Conservation (phyloP, 2,797 vertebrate genomes). For the Lycodopsis pacificus region DNA sequence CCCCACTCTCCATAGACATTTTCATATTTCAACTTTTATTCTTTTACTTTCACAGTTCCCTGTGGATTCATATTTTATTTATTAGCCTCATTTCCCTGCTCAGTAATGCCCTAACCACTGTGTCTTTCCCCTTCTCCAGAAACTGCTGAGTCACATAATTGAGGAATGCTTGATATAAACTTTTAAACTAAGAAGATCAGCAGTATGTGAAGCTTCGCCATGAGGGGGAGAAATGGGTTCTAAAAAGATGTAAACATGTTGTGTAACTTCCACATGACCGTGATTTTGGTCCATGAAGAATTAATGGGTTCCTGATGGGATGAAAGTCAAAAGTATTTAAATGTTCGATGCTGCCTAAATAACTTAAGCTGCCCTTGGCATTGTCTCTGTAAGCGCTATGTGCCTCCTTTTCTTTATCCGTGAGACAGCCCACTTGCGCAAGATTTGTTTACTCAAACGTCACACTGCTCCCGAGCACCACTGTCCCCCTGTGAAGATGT, state of each 20-base stretch:
- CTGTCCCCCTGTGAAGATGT: conserved; percentile 41
- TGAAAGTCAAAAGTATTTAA: conserved; percentile 46
- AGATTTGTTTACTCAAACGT: conserved; percentile 24
- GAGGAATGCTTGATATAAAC: conserved; percentile 48
- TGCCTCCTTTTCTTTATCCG: conserved; percentile 46
- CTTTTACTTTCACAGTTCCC: conserved; percentile 28
- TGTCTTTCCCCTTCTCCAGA: conserved; percentile 33
- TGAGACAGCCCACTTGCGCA: conserved; percentile 55
- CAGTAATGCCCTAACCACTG: conserved; percentile 56
- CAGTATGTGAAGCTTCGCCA: conserved; percentile 34
- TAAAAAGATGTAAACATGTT: conserved; percentile 62
- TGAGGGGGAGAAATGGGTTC: conserved; percentile 15
- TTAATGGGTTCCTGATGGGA: conserved; percentile 31
- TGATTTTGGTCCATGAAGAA: conserved; percentile 37
- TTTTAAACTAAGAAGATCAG: conserved; percentile 66
- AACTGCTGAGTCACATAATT: conserved; percentile 68
- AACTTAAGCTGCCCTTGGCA: conserved; percentile 23
- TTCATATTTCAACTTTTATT: conserved; percentile 49
- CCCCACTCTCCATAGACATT: conserved; percentile 33
- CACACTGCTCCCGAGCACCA: conserved; percentile 34
- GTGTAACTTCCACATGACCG: conserved; percentile 48
- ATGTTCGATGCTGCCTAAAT: conserved; percentile 38
- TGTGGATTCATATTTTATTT: conserved; percentile 72
- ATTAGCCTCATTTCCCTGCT: conserved; percentile 55
- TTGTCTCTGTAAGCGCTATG: conserved; percentile 7